A percentile compares a stretch with the other conserved stretches of the same genome.
phyloP scores from a whole-genome alignment of 2,888 invertebrate genomes.

The Hartigia nigra region DNA sequence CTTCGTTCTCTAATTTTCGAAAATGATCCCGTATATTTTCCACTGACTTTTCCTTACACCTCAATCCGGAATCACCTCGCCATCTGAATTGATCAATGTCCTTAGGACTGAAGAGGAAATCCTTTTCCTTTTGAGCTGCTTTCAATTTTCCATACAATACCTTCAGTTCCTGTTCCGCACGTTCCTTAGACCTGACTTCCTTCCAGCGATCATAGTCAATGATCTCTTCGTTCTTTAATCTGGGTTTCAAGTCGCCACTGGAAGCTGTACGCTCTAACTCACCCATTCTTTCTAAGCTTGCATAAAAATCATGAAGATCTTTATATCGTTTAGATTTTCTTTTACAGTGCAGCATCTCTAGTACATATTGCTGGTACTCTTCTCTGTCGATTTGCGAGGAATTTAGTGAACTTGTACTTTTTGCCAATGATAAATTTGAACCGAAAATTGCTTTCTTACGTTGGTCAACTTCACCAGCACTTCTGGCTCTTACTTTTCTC shows the following conservation, averaged over 20 bases:
- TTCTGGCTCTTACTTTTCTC: slow-evolving; percentile 72
- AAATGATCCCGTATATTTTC: slow-evolving; percentile 86
- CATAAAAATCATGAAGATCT: slow-evolving; percentile 87
- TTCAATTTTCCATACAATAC: slow-evolving; percentile 81
- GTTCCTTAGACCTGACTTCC: slow-evolving; percentile 80
- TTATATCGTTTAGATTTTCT: slow-evolving; percentile 83
- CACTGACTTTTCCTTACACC: slow-evolving; percentile 87
- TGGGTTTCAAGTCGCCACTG: slow-evolving; percentile 75
- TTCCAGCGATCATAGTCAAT: slow-evolving; percentile 91
- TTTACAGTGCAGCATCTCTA: slow-evolving; percentile 74
- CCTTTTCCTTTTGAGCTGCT: slow-evolving; percentile 83
- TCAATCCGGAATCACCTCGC: slow-evolving; percentile 79
- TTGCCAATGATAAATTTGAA: slow-evolving; percentile 56
- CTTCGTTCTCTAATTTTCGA: slow-evolving; percentile 72
- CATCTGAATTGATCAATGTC: slow-evolving; percentile 81
- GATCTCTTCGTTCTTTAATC: slow-evolving; percentile 81
- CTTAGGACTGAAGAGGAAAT: slow-evolving; percentile 83
- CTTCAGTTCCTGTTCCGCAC: slow-evolving; percentile 85
- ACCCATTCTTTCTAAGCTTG: slow-evolving; percentile 85
- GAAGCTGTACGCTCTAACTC: slow-evolving; percentile 84
- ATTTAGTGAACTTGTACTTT: slow-evolving; percentile 67
- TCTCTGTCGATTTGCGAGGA: slow-evolving; percentile 67
- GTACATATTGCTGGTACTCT: slow-evolving; percentile 77
- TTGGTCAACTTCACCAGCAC: slow-evolving; percentile 74
- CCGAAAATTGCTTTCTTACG: slow-evolving; percentile 37